Evolutionary conservation across 2,113 vertebrate species (phyloP).

Genomic region (Lathamus discolor): DNA sequence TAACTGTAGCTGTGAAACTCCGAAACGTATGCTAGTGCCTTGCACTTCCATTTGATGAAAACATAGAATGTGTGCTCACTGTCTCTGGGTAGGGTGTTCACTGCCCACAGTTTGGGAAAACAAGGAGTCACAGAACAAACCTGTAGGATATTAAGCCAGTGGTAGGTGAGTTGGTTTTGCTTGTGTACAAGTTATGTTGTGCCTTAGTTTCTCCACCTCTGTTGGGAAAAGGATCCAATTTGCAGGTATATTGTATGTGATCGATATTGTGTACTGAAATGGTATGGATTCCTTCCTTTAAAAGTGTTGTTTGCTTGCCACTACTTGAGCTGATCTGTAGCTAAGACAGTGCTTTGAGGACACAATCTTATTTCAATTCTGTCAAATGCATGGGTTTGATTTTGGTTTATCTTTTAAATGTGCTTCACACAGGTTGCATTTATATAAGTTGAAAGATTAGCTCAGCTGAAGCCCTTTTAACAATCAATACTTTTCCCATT

Average conservation of each 20-base stretch:
- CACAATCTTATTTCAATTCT: neutral
- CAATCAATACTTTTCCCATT: neutral
- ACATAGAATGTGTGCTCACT: neutral
- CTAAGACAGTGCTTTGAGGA: neutral
- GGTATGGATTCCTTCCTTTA: neutral
- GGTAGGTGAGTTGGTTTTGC: neutral
- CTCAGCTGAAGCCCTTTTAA: neutral
- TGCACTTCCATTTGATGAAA: neutral
- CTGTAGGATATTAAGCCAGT: neutral
- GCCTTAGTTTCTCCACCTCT: neutral
- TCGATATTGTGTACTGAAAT: neutral
- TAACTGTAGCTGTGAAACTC: neutral
- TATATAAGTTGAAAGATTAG: neutral
- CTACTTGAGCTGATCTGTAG: neutral
- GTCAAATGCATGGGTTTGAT: neutral
- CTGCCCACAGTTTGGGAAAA: neutral
- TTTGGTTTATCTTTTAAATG: constrained; percentile 20
- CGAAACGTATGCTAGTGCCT: neutral
- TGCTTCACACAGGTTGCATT: neutral
- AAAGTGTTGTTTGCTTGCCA: neutral
- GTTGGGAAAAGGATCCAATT: neutral
- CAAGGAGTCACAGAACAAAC: neutral
- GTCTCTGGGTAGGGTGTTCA: neutral
- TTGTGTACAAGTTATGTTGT: neutral
- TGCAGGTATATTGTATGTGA: neutral